phyloP scores from a whole-genome alignment of 2,113 vertebrate genomes.

The Steatornis caripensis region DNA sequence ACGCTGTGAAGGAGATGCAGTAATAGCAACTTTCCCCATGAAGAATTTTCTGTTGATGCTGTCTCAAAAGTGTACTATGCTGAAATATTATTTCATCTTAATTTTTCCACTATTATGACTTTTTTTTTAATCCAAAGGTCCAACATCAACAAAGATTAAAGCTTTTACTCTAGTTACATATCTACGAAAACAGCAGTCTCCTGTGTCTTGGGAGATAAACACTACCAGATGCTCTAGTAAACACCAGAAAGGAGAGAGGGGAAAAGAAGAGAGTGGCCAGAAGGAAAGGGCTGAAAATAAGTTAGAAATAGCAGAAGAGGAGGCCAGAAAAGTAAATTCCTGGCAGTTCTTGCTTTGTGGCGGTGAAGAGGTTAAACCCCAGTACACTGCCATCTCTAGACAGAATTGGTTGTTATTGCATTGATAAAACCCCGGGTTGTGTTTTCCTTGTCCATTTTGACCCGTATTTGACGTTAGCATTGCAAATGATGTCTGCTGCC shows the following conservation, averaged over 20 bases:
- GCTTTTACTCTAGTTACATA: slow-evolving; percentile 32
- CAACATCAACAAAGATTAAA: slow-evolving; percentile 54
- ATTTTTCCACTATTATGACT: slow-evolving; percentile 32
- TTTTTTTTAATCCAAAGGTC: slow-evolving; percentile 18
- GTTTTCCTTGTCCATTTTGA: slow-evolving; percentile 58
- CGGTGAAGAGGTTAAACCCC: slow-evolving; percentile 55
- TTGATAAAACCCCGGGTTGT: slow-evolving; percentile 39
- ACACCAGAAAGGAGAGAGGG: background rate
- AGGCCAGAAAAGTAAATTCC: background rate
- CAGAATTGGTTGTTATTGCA: slow-evolving; percentile 32
- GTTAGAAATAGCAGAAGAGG: background rate
- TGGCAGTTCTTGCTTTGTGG: background rate
- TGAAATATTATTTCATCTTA: slow-evolving; percentile 21
- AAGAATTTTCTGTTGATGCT: background rate
- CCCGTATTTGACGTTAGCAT: slow-evolving; percentile 57
- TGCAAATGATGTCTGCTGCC: slow-evolving; percentile 60
- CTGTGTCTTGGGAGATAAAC: slow-evolving; percentile 45
- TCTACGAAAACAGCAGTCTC: slow-evolving; percentile 45
- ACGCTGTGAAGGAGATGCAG: background rate
- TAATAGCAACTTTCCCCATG: background rate
- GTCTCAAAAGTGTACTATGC: background rate
- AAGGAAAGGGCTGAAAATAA: background rate
- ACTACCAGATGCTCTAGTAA: slow-evolving; percentile 50
- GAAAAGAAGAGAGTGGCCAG: background rate
- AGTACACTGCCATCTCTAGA: slow-evolving; percentile 15